These are phyloP conservation scores for Drosophila bunnanda DNA, from an alignment of 2,888 invertebrate species.

Conservation along the genomic window DNA sequence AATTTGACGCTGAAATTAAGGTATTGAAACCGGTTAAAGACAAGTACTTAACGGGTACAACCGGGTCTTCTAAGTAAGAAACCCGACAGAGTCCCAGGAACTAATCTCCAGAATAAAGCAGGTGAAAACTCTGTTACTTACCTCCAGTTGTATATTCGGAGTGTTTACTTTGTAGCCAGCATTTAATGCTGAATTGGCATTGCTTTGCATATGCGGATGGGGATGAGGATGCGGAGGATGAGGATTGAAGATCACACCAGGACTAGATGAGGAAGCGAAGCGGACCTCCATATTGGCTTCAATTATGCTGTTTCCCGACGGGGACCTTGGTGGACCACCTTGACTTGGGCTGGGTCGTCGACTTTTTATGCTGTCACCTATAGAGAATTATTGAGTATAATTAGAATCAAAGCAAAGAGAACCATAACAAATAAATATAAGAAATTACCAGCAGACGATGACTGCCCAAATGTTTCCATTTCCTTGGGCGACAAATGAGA, in stretches of 20 bases:
- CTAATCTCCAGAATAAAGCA: neutral
- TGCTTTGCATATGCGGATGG: slow-evolving; percentile 63
- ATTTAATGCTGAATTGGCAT: slow-evolving; percentile 62
- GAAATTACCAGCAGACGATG: slow-evolving; percentile 11
- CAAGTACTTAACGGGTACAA: neutral
- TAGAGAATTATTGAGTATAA: neutral
- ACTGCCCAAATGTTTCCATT: slow-evolving; percentile 67
- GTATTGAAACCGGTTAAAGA: neutral
- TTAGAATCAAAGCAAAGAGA: neutral
- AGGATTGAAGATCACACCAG: slow-evolving; percentile 79
- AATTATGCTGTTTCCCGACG: slow-evolving; percentile 65
- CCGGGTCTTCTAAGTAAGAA: neutral
- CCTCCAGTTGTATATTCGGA: slow-evolving; percentile 57
- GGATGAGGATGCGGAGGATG: slow-evolving; percentile 46
- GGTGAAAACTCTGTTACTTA: slow-evolving; percentile 29
- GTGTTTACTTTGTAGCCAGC: slow-evolving; percentile 56
- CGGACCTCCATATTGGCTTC: slow-evolving; percentile 76
- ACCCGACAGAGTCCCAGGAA: neutral
- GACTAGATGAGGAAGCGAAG: slow-evolving; percentile 81
- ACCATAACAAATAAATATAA: neutral
- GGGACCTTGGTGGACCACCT: slow-evolving; percentile 63
- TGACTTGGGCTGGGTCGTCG: slow-evolving; percentile 83
- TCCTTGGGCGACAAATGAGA: slow-evolving; percentile 87
- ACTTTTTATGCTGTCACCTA: slow-evolving; percentile 82
- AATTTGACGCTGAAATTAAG: slow-evolving; percentile 64